Conservation (phyloP, 2,113 vertebrate genomes). For the Nesoenas mayeri region DNA sequence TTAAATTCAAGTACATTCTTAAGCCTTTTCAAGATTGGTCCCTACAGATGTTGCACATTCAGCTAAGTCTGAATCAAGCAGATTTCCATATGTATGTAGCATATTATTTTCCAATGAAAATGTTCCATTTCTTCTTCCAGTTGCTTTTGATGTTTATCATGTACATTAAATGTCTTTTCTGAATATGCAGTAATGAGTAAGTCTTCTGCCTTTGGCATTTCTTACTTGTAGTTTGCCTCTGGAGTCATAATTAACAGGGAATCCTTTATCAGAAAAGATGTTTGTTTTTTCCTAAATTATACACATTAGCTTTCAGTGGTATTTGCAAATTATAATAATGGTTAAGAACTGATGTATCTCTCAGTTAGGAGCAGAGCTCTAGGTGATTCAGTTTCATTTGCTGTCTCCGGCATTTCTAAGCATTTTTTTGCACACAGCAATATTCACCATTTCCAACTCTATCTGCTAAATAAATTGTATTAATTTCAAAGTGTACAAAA, state of each 20-base stretch:
- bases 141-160: constrained; percentile 23
- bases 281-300: background rate
- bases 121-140: background rate
- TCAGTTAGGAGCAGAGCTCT: background rate
- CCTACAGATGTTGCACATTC: constrained; percentile 2
- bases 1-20: background rate
- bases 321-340: background rate
- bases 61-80: constrained; percentile 6
- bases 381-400: background rate
- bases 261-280: background rate
- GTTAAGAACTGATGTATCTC: background rate
- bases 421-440: background rate
- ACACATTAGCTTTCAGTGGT: background rate
- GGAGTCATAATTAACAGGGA: background rate
- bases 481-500: background rate
- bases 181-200: constrained; percentile 15
- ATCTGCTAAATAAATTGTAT: background rate
- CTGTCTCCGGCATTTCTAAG: background rate
- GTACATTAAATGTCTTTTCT: constrained; percentile 30
- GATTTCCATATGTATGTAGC: constrained; percentile 5
- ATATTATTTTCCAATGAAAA: constrained; percentile 49
- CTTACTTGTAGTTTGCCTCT: background rate
- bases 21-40: constrained; percentile 7
- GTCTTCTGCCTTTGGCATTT: background rate
- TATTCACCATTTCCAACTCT: background rate